Evolutionary conservation across 2,888 invertebrate species (phyloP).

Genomic region (Xylocampa areola): DNA sequence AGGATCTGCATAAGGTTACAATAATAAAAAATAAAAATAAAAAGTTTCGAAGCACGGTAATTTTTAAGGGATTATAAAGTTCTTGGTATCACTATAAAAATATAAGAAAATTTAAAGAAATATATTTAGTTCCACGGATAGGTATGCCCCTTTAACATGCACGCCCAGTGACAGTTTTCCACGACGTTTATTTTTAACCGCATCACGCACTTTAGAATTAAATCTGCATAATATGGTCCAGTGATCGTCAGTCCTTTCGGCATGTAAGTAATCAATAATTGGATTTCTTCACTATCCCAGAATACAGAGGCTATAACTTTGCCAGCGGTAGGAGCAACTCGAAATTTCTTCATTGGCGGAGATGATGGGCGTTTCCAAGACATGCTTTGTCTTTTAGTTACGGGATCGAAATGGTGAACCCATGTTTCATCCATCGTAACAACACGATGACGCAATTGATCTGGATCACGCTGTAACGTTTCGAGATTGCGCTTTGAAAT

Average conservation of each 20-base stretch:
- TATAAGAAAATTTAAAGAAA: too few species aligned
- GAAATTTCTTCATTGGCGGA: too few species aligned
- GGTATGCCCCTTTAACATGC: too few species aligned
- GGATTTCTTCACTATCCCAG: constrained; percentile 4
- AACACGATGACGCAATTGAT: neutral
- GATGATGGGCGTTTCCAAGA: too few species aligned
- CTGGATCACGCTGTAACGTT: constrained; percentile 1
- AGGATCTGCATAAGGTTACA: too few species aligned
- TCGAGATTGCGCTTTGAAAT: neutral
- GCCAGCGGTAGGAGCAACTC: neutral
- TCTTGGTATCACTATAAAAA: too few species aligned
- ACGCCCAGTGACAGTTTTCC: constrained; percentile 9
- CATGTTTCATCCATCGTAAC: too few species aligned
- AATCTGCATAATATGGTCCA: constrained; percentile 3
- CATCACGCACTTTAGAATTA: constrained; percentile 7
- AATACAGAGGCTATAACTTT: constrained; percentile 3
- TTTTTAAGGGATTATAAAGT: too few species aligned
- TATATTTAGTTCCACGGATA: too few species aligned
- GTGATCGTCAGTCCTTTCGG: constrained; percentile 1
- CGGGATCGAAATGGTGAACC: constrained; percentile 1
- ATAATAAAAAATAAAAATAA: too few species aligned
- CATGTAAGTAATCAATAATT: constrained; percentile 4
- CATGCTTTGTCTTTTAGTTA: neutral
- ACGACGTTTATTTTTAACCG: constrained; percentile 11
- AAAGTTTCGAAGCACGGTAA: too few species aligned